phyloP scores from a whole-genome alignment of 2,888 invertebrate genomes.

The Octonoba sinensis region DNA sequence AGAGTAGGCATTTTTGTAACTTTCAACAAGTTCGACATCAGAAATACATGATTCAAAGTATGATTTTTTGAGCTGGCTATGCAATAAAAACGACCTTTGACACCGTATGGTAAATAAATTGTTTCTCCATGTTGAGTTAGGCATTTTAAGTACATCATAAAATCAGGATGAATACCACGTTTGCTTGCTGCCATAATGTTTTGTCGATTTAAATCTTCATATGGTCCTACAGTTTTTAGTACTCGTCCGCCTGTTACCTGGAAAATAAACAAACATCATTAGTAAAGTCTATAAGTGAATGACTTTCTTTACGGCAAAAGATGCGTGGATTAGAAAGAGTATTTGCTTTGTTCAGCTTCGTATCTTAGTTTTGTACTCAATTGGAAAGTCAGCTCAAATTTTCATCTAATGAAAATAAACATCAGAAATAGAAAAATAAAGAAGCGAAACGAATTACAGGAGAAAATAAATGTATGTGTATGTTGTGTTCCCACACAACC shows the following conservation, averaged over 20 bases:
- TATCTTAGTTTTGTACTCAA: background rate
- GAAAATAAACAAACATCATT: background rate
- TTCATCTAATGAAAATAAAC: no score
- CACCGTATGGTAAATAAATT: constrained; percentile 46
- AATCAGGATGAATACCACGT: constrained; percentile 32
- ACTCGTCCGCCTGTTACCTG: constrained; percentile 43
- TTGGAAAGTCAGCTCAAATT: no score
- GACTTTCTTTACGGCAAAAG: no score
- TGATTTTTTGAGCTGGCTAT: constrained; percentile 42
- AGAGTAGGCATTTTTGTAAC: constrained; percentile 31
- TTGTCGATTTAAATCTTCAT: constrained; percentile 49
- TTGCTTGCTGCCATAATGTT: constrained; percentile 9
- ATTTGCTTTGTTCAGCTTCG: background rate
- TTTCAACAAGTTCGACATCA: constrained; percentile 43
- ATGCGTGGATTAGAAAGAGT: background rate
- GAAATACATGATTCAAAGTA: constrained; percentile 52
- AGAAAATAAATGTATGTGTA: no score
- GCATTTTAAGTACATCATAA: constrained; percentile 59
- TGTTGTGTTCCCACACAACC: no score
- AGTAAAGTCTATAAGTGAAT: no score
- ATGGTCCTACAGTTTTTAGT: constrained; percentile 35
- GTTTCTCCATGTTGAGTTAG: constrained; percentile 45
- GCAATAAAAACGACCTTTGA: constrained; percentile 53
- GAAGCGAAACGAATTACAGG: no score
- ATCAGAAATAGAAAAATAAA: no score